phyloP scores from a whole-genome alignment of 2,113 vertebrate genomes.

The Aplodontia rufa region DNA sequence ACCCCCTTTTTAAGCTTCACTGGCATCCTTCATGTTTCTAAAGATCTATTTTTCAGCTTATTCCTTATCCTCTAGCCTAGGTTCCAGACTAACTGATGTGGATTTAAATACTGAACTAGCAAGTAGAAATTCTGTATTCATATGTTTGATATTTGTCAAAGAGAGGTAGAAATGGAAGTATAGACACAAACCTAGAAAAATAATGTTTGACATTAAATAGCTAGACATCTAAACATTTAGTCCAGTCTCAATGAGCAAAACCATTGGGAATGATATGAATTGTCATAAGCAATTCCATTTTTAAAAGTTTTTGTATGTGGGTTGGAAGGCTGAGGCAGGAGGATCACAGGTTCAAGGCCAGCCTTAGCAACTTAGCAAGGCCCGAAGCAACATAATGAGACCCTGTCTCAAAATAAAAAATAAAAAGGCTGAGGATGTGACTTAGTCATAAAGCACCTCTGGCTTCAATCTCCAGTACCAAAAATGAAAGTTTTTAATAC shows the following conservation, averaged over 20 bases:
- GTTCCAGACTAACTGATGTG: background rate
- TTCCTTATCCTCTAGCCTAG: background rate
- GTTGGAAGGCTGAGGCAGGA: too few relatives aligned
- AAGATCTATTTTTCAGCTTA: background rate
- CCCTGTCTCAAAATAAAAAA: too few relatives aligned
- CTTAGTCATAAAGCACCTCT: too few relatives aligned
- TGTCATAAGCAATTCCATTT: background rate
- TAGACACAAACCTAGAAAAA: constrained; percentile 20
- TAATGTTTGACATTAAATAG: constrained; percentile 2
- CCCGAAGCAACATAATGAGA: too few relatives aligned
- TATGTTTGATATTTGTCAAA: constrained; percentile 13
- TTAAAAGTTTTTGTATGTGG: background rate
- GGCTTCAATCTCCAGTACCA: too few relatives aligned
- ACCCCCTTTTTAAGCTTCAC: background rate
- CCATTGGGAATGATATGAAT: background rate
- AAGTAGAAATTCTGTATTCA: background rate
- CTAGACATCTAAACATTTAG: background rate
- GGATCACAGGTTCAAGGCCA: too few relatives aligned
- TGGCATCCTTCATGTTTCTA: background rate
- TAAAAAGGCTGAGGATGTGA: too few relatives aligned
- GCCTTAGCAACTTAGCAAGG: too few relatives aligned
- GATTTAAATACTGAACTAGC: background rate
- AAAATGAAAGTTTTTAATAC: too few relatives aligned
- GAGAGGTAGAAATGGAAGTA: background rate
- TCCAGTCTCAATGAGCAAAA: background rate